Base-by-base conservation (phyloP, 2,888 invertebrate species). In the Pollenia griseotomentosa region DNA sequence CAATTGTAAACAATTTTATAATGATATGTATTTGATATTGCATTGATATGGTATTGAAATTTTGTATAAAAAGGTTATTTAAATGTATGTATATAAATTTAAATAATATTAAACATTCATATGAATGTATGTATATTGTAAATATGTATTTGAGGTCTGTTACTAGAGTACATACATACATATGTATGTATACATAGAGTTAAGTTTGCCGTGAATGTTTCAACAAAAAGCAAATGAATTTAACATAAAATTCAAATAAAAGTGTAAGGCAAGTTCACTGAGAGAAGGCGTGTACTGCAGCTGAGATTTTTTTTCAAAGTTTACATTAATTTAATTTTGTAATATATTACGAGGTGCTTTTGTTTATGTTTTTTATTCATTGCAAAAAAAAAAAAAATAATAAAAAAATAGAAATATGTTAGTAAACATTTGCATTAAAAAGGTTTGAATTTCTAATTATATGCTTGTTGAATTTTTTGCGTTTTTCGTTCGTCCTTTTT, bases 391-490 rank as follows among this genome's bases (percentile, higher is more conserved):
- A 2, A 23, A 23, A 23, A 23, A 23, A n/a, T n/a, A 23, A 23
- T 19, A 23, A 23, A 23, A 2, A 23, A 23, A 23, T 23, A 23
- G 23, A 23, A 57, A 57, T 10, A 55, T 19, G 46, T 70, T 63
- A 77, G 70, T 77, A 70, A 77, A 83, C 46, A 77, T 83, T 61
- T 71, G 40, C 51, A 68, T 77, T 83, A 77, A 71, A 70, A 55
- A 63, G 77, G 61, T 77, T 83, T 70, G 33, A 53, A 83, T 70
- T 46, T 77, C 55, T 83, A 83, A 83, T 83, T 77, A 77, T 19
- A 83, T 63, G 10, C 5, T 33, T 19, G 12, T 48, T 57, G 19
- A 16, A 16, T 12, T 53, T 63, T 57, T 71, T 75, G 61, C 16
- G 33, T 6, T 33, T 33, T 33, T 42, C 57, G 23, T 59, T 11